A percentile compares a stretch with the other conserved stretches of the same genome.
These are phyloP conservation scores for Chelidonichthys spinosus DNA, from an alignment of 2,797 vertebrate species.

Conservation along the genomic window DNA sequence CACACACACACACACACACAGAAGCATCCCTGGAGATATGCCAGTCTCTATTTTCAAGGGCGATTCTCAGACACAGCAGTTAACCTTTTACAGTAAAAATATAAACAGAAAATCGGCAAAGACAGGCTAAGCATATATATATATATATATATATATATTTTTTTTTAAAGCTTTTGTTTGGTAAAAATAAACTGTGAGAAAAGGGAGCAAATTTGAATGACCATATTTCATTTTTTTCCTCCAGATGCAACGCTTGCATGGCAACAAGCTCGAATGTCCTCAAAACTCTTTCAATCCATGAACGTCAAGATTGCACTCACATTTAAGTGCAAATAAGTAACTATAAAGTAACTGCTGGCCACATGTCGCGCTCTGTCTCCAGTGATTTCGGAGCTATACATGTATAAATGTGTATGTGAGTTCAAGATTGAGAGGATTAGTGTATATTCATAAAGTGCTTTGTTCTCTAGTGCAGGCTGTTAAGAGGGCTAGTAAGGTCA, in stretches of 20 bases:
- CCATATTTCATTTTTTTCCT: slow-evolving; percentile 9
- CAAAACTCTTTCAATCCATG: background rate
- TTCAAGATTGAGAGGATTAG: slow-evolving; percentile 55
- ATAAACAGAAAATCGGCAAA: slow-evolving; percentile 54
- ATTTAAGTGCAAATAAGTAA: slow-evolving; percentile 13
- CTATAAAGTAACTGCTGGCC: background rate
- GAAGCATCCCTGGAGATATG: slow-evolving; percentile 69
- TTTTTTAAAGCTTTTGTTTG: slow-evolving; percentile 21
- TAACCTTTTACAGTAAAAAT: slow-evolving; percentile 55
- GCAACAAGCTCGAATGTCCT: slow-evolving; percentile 7
- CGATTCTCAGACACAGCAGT: slow-evolving; percentile 69
- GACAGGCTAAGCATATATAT: slow-evolving; percentile 31
- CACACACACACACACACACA: slow-evolving; percentile 23
- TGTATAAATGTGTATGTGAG: slow-evolving; percentile 27
- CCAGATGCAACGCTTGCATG: slow-evolving; percentile 16
- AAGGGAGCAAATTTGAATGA: slow-evolving; percentile 21
- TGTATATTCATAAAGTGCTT: slow-evolving; percentile 48
- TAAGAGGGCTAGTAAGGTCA: slow-evolving; percentile 50
- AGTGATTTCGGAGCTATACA: slow-evolving; percentile 21
- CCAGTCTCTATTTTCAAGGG: slow-evolving; percentile 61
- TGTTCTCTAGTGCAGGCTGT: slow-evolving; percentile 61
- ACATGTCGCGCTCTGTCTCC: background rate
- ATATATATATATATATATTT: slow-evolving; percentile 41
- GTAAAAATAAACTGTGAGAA: slow-evolving; percentile 28
- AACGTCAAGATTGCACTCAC: slow-evolving; percentile 1